A percentile compares a stretch with the other conserved stretches of the same genome.
phyloP scores from a whole-genome alignment of 2,113 vertebrate genomes.

The Hemichromis elongatus region DNA sequence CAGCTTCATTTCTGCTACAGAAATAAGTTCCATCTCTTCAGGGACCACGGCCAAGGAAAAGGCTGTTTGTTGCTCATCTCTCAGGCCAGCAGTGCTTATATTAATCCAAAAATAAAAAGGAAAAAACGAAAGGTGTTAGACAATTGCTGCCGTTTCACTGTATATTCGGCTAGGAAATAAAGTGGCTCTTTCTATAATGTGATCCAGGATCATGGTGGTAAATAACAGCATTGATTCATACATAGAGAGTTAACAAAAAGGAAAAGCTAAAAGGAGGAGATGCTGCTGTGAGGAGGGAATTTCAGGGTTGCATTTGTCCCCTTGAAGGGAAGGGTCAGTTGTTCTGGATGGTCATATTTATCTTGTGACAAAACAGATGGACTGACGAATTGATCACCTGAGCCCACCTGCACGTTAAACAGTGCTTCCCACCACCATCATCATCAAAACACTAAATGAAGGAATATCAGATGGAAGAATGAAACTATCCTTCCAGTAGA shows the following conservation, averaged over 20 bases:
- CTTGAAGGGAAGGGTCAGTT: neutral
- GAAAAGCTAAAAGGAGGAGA: neutral
- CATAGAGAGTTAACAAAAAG: neutral
- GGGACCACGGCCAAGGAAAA: conserved; percentile 24
- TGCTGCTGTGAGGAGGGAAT: neutral
- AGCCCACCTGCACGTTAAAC: neutral
- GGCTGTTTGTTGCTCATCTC: neutral
- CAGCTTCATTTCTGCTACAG: neutral
- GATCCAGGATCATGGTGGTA: neutral
- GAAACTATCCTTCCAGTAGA: neutral
- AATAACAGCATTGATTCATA: neutral
- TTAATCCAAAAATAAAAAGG: conserved; percentile 27
- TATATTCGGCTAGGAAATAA: neutral
- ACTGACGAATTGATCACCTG: neutral
- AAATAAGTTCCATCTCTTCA: neutral
- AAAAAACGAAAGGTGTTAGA: neutral
- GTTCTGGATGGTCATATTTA: neutral
- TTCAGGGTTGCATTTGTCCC: neutral
- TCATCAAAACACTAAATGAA: neutral
- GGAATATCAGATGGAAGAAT: neutral
- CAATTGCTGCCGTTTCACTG: neutral
- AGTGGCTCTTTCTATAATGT: neutral
- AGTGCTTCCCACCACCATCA: neutral
- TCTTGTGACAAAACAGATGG: neutral
- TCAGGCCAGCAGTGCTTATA: neutral